Evolutionary conservation across 1,140 invertebrate genomes (phyloP).

Genomic region (Plodia interpunctella): DNA sequence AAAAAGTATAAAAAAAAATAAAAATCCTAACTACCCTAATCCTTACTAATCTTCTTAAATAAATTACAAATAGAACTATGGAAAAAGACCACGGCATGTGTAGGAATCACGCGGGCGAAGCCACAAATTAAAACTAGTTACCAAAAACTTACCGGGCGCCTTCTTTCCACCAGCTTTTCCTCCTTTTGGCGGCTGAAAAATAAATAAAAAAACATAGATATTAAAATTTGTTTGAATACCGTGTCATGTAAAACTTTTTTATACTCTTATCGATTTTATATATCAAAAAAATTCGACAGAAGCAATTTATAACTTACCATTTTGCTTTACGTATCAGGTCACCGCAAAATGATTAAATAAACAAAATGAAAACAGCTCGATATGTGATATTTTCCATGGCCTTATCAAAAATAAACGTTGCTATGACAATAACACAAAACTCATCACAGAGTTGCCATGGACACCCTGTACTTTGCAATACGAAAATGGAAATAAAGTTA

Average conservation of each 20-base stretch:
- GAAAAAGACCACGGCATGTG: no score
- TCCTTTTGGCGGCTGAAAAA: constrained; percentile 59
- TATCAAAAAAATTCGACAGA: no score
- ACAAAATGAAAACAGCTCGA: not conserved
- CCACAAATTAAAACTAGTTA: not conserved
- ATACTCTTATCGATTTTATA: no score
- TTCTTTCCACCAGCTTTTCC: constrained; percentile 54
- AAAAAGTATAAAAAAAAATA: no score
- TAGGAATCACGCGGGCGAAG: no score
- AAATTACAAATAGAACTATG: no score
- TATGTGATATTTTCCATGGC: not conserved
- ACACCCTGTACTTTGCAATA: not conserved
- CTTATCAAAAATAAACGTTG: constrained; percentile 16
- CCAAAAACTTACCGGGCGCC: constrained; percentile 40
- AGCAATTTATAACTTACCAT: constrained; percentile 29
- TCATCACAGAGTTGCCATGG: constrained; percentile 25
- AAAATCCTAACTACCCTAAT: no score
- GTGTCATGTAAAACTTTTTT: no score
- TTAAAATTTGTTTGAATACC: no score
- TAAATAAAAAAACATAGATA: constrained; percentile 5
- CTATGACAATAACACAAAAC: constrained; percentile 17
- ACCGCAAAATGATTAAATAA: not conserved
- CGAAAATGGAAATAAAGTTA: not conserved
- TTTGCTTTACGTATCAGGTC: constrained; percentile 13
- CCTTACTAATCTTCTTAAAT: no score